phyloP scores from a whole-genome alignment of 2,888 invertebrate species.

The Melitaea athalia region DNA sequence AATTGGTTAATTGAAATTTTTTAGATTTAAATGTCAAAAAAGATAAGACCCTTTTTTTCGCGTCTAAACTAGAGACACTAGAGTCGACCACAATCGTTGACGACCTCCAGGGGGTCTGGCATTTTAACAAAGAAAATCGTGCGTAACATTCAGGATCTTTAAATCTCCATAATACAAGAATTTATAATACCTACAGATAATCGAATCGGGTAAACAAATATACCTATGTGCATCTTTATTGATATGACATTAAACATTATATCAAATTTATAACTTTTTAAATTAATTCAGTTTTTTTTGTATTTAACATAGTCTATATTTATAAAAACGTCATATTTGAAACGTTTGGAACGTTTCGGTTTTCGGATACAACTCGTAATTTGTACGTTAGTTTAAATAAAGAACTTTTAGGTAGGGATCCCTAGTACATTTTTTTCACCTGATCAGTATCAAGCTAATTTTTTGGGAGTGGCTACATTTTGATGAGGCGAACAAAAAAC shows the following conservation, averaged over 20 bases:
- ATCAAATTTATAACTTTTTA: too few relatives aligned
- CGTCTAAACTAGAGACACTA: conserved; percentile 7
- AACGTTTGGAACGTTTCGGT: too few relatives aligned
- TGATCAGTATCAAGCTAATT: too few relatives aligned
- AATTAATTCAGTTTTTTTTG: neutral
- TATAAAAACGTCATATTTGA: too few relatives aligned
- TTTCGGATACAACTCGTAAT: neutral
- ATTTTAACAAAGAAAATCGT: conserved; percentile 11
- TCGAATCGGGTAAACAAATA: neutral
- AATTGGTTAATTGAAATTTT: neutral
- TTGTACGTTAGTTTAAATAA: neutral
- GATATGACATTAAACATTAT: too few relatives aligned
- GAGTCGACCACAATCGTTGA: conserved; percentile 2
- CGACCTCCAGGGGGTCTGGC: conserved; percentile 13
- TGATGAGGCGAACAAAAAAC: too few relatives aligned
- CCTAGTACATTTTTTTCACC: too few relatives aligned
- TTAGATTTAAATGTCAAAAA: neutral
- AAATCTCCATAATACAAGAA: neutral
- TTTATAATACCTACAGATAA: neutral
- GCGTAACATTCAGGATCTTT: neutral
- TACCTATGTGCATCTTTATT: too few relatives aligned
- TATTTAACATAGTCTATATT: too few relatives aligned
- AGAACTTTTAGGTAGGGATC: too few relatives aligned
- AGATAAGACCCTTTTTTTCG: neutral
- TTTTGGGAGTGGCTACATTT: too few relatives aligned